These are phyloP conservation scores for Phrixothrix hirtus DNA, from an alignment of 2,888 invertebrate species.

Conservation along the genomic window DNA sequence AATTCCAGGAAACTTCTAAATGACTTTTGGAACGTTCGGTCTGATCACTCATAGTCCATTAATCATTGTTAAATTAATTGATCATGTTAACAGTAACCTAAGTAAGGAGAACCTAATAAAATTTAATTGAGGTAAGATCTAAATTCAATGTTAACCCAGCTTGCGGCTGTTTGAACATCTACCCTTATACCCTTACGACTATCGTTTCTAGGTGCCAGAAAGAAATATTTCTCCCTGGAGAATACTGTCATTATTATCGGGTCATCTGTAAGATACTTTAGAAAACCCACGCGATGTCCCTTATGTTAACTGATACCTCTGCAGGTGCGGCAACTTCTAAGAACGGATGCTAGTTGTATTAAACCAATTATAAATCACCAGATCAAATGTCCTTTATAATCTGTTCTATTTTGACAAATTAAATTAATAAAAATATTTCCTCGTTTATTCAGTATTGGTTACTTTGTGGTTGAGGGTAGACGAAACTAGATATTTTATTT, in stretches of 20 bases:
- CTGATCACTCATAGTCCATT: too few species aligned
- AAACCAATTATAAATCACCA: slow-evolving; percentile 24
- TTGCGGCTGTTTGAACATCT: too few species aligned
- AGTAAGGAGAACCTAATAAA: too few species aligned
- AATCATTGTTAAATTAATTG: too few species aligned
- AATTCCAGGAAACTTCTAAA: slow-evolving; percentile 30
- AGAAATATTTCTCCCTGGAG: slow-evolving; percentile 6
- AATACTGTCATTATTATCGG: slow-evolving; percentile 22
- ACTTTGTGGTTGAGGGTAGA: slow-evolving; percentile 12
- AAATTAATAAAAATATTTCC: slow-evolving; percentile 24
- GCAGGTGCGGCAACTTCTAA: slow-evolving; percentile 23
- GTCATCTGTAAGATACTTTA: slow-evolving; percentile 26
- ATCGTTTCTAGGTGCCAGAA: slow-evolving; percentile 12
- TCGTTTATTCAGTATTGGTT: slow-evolving; percentile 16
- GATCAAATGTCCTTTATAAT: slow-evolving; percentile 17
- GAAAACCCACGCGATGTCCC: slow-evolving; percentile 18
- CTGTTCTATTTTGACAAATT: slow-evolving; percentile 21
- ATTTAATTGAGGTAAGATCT: too few species aligned
- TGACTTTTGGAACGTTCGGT: too few species aligned
- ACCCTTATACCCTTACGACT: not conserved
- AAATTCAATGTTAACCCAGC: too few species aligned
- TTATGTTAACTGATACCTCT: slow-evolving; percentile 18
- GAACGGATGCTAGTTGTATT: slow-evolving; percentile 13
- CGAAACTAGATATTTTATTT: slow-evolving; percentile 18
- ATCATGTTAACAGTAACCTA: too few species aligned